phyloP scores from a whole-genome alignment of 2,113 vertebrate genomes.

The Colius striatus region DNA sequence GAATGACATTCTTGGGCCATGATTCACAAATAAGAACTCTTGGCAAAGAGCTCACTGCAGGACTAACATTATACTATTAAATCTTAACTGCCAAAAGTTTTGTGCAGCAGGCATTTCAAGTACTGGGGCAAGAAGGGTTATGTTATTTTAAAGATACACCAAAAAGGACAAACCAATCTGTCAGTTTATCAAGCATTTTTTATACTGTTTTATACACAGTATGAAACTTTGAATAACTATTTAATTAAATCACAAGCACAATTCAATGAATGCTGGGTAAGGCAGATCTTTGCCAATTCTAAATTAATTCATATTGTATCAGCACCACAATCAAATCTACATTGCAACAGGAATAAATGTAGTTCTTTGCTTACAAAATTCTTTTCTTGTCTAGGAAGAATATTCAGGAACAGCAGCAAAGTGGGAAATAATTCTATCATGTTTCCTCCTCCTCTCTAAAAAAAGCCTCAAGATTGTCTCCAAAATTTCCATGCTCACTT shows the following conservation, averaged over 20 bases:
- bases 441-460: neutral
- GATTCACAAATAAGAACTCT: neutral
- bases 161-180: neutral
- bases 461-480: neutral
- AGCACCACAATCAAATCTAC: neutral
- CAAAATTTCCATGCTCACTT: neutral
- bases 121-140: neutral
- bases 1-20: neutral
- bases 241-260: neutral
- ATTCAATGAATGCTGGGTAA: neutral
- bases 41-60: neutral
- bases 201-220: neutral
- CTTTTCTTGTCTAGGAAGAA: neutral
- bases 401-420: neutral
- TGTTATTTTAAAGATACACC: neutral
- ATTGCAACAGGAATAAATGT: neutral
- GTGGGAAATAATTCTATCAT: neutral
- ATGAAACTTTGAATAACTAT: neutral
- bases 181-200: neutral
- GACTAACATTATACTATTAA: neutral
- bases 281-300: neutral
- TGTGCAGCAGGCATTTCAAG: neutral
- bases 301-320: neutral
- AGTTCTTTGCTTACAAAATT: neutral
- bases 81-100: neutral